Base-by-base conservation (phyloP, 2,113 vertebrate species). In the Damaliscus lunatus region DNA sequence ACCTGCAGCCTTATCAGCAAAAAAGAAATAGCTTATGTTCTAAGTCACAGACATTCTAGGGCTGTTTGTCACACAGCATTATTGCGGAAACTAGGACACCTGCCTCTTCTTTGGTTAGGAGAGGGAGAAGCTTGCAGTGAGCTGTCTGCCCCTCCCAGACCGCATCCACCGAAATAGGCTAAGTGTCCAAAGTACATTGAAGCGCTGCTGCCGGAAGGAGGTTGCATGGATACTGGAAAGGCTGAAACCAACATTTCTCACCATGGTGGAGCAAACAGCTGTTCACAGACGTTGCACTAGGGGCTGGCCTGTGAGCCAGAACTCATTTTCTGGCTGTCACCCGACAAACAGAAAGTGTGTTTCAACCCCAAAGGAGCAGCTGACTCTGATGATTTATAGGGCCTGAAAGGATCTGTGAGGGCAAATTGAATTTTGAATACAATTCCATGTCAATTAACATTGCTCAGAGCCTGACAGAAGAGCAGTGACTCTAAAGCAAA, bases 361-460 rank as follows among this genome's bases (percentile, higher is more conserved):
- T 91, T 93, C 96, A 98, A 93, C 87, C 88, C 78, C 64, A 62
- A 85, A 64, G 67, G 95, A 93, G 55, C 81, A 95, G 78, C 97
- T 31, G 94, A 96, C 85, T 78, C 83, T n/a, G 82, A 78, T 97
- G 98, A 98, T 97, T 98, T 97, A 97, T 94, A 94, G 96, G 96
- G 98, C 55, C 97, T 97, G 96, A 97, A 98, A 97, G 57, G 97
- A 96, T 94, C 98, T 95, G 96, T 93, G 96, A 97, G 96, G 95
- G 90, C 92, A 98, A 94, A 98, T 92, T 96, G 98, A 98, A 98
- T 98, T 98, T 97, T 98, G 97, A 98, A 97, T 98, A 98, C 88
- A 98, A 97, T 97, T 98, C 98, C 96, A 87, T 64, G 92, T 97
- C 97, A 97, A 97, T 98, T 98, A 98, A 94, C 80, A 78, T 62